Base-by-base conservation (phyloP, 2,888 invertebrate genomes). In the Drosophila mettleri region DNA sequence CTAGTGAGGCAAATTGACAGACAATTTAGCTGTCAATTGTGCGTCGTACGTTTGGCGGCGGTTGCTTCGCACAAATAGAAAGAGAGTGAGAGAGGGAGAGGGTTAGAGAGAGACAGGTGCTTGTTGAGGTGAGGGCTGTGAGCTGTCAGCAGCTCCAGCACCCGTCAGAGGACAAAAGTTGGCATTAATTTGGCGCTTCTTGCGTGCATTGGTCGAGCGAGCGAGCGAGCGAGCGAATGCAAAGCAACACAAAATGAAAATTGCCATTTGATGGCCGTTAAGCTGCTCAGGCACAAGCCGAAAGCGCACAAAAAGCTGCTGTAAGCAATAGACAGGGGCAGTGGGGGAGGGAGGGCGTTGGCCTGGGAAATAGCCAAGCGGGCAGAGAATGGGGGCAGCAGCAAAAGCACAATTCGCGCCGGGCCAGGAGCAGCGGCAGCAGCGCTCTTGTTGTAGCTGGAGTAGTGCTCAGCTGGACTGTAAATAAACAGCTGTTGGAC, bases 21-120 rank as follows among this genome's bases (percentile, higher is more conserved):
- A 85, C 89, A 85, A 88, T 86, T 88, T 80, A 78, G 74, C 86
- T 86, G 88, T 86, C 85, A 88, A 84, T 85, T 80, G 89, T 78
- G 69, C 69, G 66, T 72, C 71, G 70, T 64, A 62, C 34, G 75
- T 60, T 79, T 51, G 74, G 63, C 66, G 86, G 43, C 54, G 43
- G 22, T 43, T 4, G 41, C n/a, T 20, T 20, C 18, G 2, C 22
- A 53, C 38, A 41, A 1, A 39, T 1, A 20, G 6, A 5, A 8
- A 9, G 16, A 16, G 9, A 16, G 36, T 12, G 7, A 6, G 14
- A 39, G 12, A 3, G n/a, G 4, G n/a, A 24, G n/a, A 39, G 39
- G 36, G n/a, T 14, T 24, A 24, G 24, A 43, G 9, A 9, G 22
- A n/a, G 24, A 2, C 16, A n/a, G 22, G 22, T 7, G 33, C 7